Evolutionary conservation across 2,797 vertebrate species (phyloP), one percentile per base, ranked within the genome.

Genomic region (Acipenser ruthenus): DNA sequence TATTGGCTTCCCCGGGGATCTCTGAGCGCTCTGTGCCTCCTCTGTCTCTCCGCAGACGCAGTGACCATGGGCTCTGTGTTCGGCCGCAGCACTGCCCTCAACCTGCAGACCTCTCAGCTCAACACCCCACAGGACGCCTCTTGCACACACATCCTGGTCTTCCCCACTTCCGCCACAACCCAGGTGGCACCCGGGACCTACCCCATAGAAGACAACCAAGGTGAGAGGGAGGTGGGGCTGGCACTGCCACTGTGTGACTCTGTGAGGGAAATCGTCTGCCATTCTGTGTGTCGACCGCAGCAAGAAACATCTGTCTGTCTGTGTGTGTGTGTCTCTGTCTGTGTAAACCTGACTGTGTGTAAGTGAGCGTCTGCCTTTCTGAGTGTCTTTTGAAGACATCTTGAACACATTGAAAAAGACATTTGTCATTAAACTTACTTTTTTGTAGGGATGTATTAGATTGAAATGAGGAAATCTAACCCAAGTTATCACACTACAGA

Each of bases 111-210:
- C 0, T 98, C 96, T 6, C 96, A 99, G 88, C 91, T 99, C 50
- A 99, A 95, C 79, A 99, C 96, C 0, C 96, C 96, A 15, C 95
- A 99, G 81, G 96, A 99, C 12, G 96, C 96, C 66, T 97, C 96
- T 73, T 98, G 96, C 72, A 99, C 95, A 0, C 96, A 99, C 84
- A 98, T 99, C 83, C 82, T 99, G 67, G 96, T 99, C 72, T 99
- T 99, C 81, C 96, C 96, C 60, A 99, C 96, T 12, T 99, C 96
- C 0, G 94, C 95, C 70, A 96, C 95, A 64, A 97, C 94, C 71
- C 95, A 97, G 74, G 91, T 97, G 72, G 94, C 95, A 65, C 91
- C 69, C 69, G 95, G 94, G 70, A 94, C 95, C 67, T 97, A 97
- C 76, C 93, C 92, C 65, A 93, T 94, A 0, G 96, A 97, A 79